Conservation (phyloP, 2,113 vertebrate genomes). For the Sterna hirundo region DNA sequence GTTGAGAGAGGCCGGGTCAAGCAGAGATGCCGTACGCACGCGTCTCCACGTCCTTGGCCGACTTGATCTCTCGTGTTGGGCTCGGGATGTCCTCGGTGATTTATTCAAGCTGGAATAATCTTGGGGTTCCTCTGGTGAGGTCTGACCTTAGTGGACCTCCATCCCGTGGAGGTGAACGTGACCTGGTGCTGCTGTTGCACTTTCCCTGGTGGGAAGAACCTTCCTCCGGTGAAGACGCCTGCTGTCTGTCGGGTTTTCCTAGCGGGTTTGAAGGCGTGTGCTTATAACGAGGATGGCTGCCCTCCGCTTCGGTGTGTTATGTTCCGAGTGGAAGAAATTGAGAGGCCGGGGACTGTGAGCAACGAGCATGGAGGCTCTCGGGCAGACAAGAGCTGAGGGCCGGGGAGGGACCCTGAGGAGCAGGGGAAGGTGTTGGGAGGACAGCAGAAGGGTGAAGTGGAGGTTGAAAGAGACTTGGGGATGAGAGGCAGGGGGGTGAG, state of each 20-base stretch:
- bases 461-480: background rate
- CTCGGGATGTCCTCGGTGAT: accelerated
- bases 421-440: background rate
- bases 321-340: background rate
- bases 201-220: background rate
- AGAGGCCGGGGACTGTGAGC: background rate
- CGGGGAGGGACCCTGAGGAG: too few relatives aligned
- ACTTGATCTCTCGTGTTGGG: background rate
- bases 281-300: background rate
- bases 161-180: background rate
- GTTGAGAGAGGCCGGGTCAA: background rate
- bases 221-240: background rate
- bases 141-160: background rate
- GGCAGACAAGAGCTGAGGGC: background rate
- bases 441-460: too few relatives aligned
- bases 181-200: background rate
- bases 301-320: accelerated
- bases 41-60: accelerated
- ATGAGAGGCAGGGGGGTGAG: accelerated
- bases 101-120: background rate
- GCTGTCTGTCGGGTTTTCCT: background rate
- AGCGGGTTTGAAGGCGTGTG: background rate
- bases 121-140: background rate
- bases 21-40: background rate
- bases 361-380: background rate